These are phyloP conservation scores for Aspidiotus destructor DNA, from an alignment of 2,888 invertebrate species.

Conservation along the genomic window DNA sequence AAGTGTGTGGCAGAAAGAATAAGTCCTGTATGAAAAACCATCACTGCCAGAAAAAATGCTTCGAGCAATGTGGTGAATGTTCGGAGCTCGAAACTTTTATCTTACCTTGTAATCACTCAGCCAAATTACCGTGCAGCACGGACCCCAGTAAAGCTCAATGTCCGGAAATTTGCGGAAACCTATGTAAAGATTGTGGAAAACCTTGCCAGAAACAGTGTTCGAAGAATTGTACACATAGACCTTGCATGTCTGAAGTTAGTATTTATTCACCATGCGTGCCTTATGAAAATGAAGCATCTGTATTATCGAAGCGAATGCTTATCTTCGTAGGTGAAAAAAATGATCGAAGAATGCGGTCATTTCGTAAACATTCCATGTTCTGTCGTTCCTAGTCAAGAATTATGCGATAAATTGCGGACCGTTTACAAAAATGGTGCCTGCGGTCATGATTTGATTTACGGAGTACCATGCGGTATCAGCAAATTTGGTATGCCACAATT, in stretches of 20 bases:
- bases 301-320: too few species aligned
- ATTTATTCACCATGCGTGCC: too few species aligned
- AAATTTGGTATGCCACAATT: too few species aligned
- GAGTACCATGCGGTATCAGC: not conserved
- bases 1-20: slow-evolving; percentile 45
- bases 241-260: not conserved
- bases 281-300: too few species aligned
- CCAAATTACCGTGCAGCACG: slow-evolving; percentile 42
- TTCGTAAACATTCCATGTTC: slow-evolving; percentile 27
- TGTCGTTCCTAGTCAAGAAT: not conserved
- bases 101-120: slow-evolving; percentile 47
- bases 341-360: slow-evolving; percentile 36
- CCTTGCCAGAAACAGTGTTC: slow-evolving; percentile 45
- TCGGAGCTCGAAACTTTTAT: slow-evolving; percentile 44
- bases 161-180: not conserved
- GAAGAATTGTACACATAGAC: slow-evolving; percentile 43
- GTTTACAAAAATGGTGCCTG: not conserved
- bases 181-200: slow-evolving; percentile 36
- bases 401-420: not conserved
- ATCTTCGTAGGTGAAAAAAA: slow-evolving; percentile 32
- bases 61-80: slow-evolving; percentile 47
- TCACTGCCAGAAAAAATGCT: slow-evolving; percentile 46
- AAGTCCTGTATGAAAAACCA: slow-evolving; percentile 47
- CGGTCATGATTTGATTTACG: not conserved
- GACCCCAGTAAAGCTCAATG: not conserved